Evolutionary conservation across 2,797 vertebrate species (phyloP).

Genomic region (Dendrocincla tyrannina): DNA sequence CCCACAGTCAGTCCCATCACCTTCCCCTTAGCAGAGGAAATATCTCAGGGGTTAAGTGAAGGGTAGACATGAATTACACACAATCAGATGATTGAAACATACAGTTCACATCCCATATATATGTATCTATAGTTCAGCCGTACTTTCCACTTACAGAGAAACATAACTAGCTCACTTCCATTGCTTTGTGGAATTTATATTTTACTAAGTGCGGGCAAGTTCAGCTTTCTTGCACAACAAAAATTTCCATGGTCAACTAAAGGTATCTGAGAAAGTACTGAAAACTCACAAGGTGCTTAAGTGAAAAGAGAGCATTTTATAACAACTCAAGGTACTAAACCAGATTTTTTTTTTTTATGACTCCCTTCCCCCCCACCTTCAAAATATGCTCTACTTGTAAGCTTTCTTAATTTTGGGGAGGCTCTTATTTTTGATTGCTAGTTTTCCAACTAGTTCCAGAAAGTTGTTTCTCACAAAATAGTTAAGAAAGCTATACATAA

Average conservation of each 20-base stretch:
- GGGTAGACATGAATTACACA: background rate
- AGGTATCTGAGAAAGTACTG: background rate
- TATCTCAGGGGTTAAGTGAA: background rate
- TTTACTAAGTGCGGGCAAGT: background rate
- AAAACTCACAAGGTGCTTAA: background rate
- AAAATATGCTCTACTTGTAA: background rate
- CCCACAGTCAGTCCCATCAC: background rate
- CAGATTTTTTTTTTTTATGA: background rate
- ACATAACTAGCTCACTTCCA: background rate
- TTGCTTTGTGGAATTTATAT: background rate
- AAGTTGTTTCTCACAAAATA: background rate
- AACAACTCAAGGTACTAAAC: background rate
- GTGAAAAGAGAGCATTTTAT: background rate
- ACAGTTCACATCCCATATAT: background rate
- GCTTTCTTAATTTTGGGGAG: background rate
- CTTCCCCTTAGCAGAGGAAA: background rate
- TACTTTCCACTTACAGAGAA: background rate
- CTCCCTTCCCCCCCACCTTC: rapidly evolving
- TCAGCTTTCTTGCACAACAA: background rate
- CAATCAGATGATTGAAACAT: background rate
- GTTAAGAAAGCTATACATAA: background rate
- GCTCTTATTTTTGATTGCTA: background rate
- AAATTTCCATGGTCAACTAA: background rate
- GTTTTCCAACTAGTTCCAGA: background rate
- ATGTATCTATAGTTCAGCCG: background rate